These are phyloP conservation scores for Bradypodion pumilum DNA, from an alignment of 2,797 vertebrate genomes.

Conservation along the genomic window DNA sequence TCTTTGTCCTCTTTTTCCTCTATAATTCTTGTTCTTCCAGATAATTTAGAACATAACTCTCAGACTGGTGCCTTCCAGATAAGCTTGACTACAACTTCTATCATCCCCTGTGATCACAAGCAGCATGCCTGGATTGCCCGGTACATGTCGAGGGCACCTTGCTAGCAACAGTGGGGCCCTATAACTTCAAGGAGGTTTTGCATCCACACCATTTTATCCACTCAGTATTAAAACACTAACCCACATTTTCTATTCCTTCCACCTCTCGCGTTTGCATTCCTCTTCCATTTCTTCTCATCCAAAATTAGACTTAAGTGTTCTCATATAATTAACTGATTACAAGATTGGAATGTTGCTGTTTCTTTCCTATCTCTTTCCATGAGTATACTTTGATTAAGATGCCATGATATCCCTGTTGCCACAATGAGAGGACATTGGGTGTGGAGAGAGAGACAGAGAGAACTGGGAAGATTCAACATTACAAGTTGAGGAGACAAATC, in stretches of 20 bases:
- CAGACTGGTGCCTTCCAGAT: background rate
- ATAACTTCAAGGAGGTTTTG: conserved; percentile 9
- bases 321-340: conserved; percentile 30
- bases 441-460: background rate
- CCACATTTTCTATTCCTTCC: background rate
- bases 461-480: background rate
- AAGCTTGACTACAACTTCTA: background rate
- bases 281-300: conserved; percentile 42
- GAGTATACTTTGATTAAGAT: conserved; percentile 14
- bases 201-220: conserved; percentile 13
- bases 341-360: conserved; percentile 33
- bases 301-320: conserved; percentile 19
- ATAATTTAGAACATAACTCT: background rate
- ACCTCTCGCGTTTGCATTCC: conserved; percentile 23
- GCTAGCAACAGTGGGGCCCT: background rate
- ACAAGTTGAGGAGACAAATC: background rate
- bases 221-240: conserved; percentile 56
- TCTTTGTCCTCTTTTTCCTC: conserved; percentile 76
- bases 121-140: background rate
- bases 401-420: background rate
- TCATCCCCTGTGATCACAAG: background rate
- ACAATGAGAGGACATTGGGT: background rate
- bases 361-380: conserved; percentile 31
- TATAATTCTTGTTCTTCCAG: conserved; percentile 63
- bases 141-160: background rate